A percentile compares a stretch with the other conserved stretches of the same genome.
Conservation (phyloP, 2,888 invertebrate species). For the Aphodius sticticus region DNA sequence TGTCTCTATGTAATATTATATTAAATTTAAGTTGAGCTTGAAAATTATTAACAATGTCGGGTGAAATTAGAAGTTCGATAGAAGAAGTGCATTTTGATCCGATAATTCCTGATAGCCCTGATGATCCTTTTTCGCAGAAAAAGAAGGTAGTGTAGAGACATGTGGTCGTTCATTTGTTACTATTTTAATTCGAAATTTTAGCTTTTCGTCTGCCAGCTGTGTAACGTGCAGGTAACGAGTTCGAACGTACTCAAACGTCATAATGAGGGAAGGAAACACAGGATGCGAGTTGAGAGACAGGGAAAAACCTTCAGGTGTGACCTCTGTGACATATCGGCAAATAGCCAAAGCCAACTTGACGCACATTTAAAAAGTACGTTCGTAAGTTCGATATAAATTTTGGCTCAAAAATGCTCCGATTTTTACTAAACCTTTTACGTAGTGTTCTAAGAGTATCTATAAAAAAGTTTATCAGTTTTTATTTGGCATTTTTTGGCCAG, state of each 20-base stretch:
- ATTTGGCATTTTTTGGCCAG: no score
- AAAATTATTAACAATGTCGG: slow-evolving; percentile 29
- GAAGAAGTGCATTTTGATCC: slow-evolving; percentile 39
- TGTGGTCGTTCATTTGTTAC: neutral
- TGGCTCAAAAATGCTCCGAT: neutral
- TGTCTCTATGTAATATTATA: neutral
- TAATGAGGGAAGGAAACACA: slow-evolving; percentile 57
- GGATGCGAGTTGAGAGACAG: slow-evolving; percentile 53
- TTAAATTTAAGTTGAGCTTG: neutral
- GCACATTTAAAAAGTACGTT: slow-evolving; percentile 57
- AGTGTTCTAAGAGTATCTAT: no score
- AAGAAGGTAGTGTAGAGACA: slow-evolving; percentile 36
- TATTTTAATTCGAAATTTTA: slow-evolving; percentile 39
- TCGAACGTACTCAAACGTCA: slow-evolving; percentile 56
- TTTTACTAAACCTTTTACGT: slow-evolving; percentile 6
- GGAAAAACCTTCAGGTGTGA: slow-evolving; percentile 57
- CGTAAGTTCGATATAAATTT: neutral
- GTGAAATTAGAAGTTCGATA: slow-evolving; percentile 38
- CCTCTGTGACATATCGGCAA: slow-evolving; percentile 56
- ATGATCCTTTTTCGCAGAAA: slow-evolving; percentile 31
- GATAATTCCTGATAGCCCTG: slow-evolving; percentile 19
- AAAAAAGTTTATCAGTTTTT: no score
- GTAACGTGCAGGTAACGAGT: slow-evolving; percentile 58
- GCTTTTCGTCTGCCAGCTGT: slow-evolving; percentile 54
- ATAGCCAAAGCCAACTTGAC: slow-evolving; percentile 58